Conservation (phyloP, 2,797 vertebrate species). For the Gallinago stenura region DNA sequence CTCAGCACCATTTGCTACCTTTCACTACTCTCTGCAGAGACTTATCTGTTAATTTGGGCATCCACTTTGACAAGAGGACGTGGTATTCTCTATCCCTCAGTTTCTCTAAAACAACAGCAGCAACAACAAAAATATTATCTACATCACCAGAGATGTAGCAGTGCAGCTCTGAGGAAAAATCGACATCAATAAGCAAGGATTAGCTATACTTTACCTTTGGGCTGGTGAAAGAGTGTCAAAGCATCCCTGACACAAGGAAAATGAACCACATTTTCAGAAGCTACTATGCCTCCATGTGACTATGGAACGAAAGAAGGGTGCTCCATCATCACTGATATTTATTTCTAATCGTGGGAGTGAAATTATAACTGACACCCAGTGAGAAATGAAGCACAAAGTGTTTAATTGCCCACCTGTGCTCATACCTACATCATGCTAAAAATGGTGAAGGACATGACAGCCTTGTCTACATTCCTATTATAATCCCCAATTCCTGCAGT, state of each 20-base stretch:
- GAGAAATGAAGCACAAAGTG: not conserved
- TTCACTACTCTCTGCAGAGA: not conserved
- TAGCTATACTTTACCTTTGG: not conserved
- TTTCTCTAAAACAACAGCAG: not conserved
- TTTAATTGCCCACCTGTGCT: slow-evolving; percentile 20
- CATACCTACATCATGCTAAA: slow-evolving; percentile 8
- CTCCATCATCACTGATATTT: not conserved
- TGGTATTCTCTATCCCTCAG: not conserved
- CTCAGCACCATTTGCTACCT: not conserved
- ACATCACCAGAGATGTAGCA: not conserved
- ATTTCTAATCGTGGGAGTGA: not conserved
- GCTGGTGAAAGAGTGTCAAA: not conserved
- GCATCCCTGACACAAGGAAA: not conserved
- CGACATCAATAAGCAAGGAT: not conserved
- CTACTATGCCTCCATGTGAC: not conserved
- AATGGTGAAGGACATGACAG: not conserved
- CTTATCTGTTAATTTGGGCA: not conserved
- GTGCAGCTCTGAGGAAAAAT: not conserved
- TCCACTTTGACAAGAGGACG: not conserved
- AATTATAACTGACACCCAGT: not conserved
- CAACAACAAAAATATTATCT: not conserved
- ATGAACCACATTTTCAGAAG: not conserved
- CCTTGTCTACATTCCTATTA: not conserved
- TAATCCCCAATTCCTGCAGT: not conserved
- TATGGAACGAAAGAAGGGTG: not conserved